phyloP scores from a whole-genome alignment of 2,113 vertebrate species.

The Apeltes quadracus region DNA sequence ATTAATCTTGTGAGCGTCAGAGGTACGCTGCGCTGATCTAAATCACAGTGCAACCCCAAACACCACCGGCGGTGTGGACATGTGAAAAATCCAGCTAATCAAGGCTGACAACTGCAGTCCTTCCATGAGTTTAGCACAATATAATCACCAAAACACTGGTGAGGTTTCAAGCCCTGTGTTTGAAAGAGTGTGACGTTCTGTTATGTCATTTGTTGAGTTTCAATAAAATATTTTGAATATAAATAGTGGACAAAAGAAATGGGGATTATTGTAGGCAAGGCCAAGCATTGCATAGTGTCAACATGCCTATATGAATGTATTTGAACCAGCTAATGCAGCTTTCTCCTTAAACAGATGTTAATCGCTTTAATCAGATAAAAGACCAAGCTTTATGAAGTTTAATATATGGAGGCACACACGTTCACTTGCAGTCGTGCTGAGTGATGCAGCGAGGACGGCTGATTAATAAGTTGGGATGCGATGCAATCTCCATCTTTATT shows the following conservation, averaged over 20 bases:
- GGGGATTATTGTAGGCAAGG: neutral
- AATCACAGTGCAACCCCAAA: constrained; percentile 47
- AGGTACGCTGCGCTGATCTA: constrained; percentile 43
- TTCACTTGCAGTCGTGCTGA: constrained; percentile 65
- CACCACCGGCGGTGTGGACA: constrained; percentile 22
- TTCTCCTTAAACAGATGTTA: constrained; percentile 74
- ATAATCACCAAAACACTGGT: neutral
- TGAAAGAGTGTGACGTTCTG: neutral
- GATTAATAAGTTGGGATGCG: constrained; percentile 77
- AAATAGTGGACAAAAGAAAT: neutral
- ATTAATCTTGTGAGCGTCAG: constrained; percentile 60
- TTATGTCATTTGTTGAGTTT: neutral
- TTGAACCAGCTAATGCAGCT: constrained; percentile 52
- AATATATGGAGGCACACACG: constrained; percentile 64
- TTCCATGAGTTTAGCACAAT: constrained; percentile 9
- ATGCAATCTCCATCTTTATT: constrained; percentile 82
- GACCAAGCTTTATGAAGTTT: constrained; percentile 74
- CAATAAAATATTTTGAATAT: neutral
- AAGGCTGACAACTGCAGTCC: constrained; percentile 4
- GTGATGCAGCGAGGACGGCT: constrained; percentile 61
- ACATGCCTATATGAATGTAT: constrained; percentile 48
- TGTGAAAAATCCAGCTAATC: constrained; percentile 47
- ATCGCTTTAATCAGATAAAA: constrained; percentile 76
- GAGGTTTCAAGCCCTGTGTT: neutral
- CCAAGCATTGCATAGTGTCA: constrained; percentile 11